These are phyloP conservation scores for Isotomurus palustris DNA, from an alignment of 2,888 invertebrate genomes.

Conservation along the genomic window DNA sequence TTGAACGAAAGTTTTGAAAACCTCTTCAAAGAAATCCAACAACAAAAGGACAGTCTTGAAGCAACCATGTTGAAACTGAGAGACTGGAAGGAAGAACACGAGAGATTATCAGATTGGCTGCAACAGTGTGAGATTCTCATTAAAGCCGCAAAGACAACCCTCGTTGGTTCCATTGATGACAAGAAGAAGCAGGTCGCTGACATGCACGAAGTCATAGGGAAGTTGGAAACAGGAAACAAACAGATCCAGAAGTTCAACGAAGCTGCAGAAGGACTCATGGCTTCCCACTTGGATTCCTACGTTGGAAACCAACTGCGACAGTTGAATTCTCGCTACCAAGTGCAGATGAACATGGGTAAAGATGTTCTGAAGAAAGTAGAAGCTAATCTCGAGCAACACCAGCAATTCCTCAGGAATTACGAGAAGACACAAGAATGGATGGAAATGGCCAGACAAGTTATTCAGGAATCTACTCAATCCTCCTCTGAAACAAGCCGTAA, in stretches of 20 bases:
- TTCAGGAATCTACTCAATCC: constrained; percentile 69
- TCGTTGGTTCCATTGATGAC: constrained; percentile 72
- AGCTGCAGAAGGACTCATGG: constrained; percentile 64
- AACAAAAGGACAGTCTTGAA: constrained; percentile 78
- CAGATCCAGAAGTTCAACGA: constrained; percentile 80
- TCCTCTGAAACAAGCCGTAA: constrained; percentile 60
- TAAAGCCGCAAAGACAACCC: constrained; percentile 80
- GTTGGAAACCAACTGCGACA: constrained; percentile 81
- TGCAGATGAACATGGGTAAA: constrained; percentile 78
- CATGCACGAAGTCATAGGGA: constrained; percentile 64
- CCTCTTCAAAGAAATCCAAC: constrained; percentile 77
- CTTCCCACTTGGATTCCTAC: constrained; percentile 80
- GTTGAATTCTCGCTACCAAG: constrained; percentile 82
- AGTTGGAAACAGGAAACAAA: constrained; percentile 69
- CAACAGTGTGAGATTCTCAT: constrained; percentile 87
- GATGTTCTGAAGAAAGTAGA: constrained; percentile 87
- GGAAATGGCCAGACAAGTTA: constrained; percentile 75
- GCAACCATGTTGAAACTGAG: constrained; percentile 77
- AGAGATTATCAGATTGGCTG: constrained; percentile 83
- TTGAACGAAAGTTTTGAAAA: constrained; percentile 77
- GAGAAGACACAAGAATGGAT: constrained; percentile 78
- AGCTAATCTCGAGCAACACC: constrained; percentile 79
- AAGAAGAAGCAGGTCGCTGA: constrained; percentile 80
- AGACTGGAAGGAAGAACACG: constrained; percentile 88
- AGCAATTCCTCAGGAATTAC: constrained; percentile 71